Evolutionary conservation across 2,888 invertebrate species (phyloP).

Genomic region (Strigamia crassipes): DNA sequence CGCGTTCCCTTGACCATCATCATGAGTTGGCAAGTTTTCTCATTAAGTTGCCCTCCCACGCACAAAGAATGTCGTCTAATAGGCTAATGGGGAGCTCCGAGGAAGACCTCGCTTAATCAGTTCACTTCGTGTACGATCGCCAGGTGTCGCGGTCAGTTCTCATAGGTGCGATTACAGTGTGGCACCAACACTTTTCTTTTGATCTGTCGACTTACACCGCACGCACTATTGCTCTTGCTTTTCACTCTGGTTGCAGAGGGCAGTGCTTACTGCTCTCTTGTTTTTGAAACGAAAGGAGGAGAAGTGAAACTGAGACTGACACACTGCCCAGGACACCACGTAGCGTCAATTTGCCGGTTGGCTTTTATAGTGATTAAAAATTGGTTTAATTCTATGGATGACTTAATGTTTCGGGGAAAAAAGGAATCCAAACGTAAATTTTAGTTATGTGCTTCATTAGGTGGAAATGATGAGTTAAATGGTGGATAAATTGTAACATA

Average conservation of each 20-base stretch:
- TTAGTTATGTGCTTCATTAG: conserved; percentile 26
- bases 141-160: conserved; percentile 40
- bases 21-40: conserved; percentile 42
- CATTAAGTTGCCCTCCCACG: conserved; percentile 40
- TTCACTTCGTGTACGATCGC: conserved; percentile 42
- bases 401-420: not conserved
- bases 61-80: conserved; percentile 38
- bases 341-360: too few species aligned
- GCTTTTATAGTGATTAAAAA: not conserved
- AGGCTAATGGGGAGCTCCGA: conserved; percentile 36
- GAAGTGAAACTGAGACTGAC: too few species aligned
- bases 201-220: not conserved
- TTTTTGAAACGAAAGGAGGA: not conserved
- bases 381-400: not conserved
- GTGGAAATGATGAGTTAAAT: conserved; percentile 20
- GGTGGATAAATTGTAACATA: conserved; percentile 27
- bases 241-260: not conserved
- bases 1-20: conserved; percentile 34
- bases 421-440: not conserved
- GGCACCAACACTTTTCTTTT: conserved; percentile 34
- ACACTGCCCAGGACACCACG: too few species aligned
- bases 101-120: conserved; percentile 35
- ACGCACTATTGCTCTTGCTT: not conserved
- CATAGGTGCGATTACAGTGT: conserved; percentile 38
- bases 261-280: too few species aligned